Evolutionary conservation across 2,888 invertebrate genomes (phyloP).

Genomic region (Anaspis maculata): DNA sequence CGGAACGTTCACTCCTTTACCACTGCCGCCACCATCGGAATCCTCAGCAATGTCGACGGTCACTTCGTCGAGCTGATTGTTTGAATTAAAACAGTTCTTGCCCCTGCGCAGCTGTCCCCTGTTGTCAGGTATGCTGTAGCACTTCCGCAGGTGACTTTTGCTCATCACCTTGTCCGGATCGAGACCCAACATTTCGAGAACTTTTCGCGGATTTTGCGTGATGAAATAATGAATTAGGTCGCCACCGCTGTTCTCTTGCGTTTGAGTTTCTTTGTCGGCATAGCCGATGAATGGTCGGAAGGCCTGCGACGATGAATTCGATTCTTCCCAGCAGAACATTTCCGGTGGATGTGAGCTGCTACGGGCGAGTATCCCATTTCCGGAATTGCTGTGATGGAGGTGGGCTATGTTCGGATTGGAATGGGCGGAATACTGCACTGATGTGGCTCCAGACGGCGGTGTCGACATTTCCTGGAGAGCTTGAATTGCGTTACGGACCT

Average conservation of each 20-base stretch:
- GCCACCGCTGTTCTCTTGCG: constrained; percentile 45
- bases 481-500: constrained; percentile 77
- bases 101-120: too few species aligned
- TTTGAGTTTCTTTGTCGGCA: constrained; percentile 48
- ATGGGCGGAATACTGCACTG: constrained; percentile 57
- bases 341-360: constrained; percentile 81
- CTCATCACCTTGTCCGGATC: constrained; percentile 47
- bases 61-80: constrained; percentile 11
- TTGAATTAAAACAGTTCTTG: constrained; percentile 12
- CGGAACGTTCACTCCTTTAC: too few species aligned
- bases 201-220: constrained; percentile 63
- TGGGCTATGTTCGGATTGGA: constrained; percentile 65
- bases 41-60: constrained; percentile 20
- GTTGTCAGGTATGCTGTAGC: constrained; percentile 30
- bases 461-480: constrained; percentile 75
- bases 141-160: constrained; percentile 28
- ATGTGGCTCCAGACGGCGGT: constrained; percentile 40
- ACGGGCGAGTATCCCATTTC: constrained; percentile 55
- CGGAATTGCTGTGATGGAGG: constrained; percentile 33
- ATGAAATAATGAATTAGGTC: constrained; percentile 58
- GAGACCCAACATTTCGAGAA: constrained; percentile 64
- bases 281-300: constrained; percentile 29
- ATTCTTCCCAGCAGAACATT: constrained; percentile 67
- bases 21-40: constrained; percentile 21
- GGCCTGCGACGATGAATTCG: constrained; percentile 40